Base-by-base conservation (phyloP, 2,888 invertebrate genomes). In the Lomographa bimaculata region DNA sequence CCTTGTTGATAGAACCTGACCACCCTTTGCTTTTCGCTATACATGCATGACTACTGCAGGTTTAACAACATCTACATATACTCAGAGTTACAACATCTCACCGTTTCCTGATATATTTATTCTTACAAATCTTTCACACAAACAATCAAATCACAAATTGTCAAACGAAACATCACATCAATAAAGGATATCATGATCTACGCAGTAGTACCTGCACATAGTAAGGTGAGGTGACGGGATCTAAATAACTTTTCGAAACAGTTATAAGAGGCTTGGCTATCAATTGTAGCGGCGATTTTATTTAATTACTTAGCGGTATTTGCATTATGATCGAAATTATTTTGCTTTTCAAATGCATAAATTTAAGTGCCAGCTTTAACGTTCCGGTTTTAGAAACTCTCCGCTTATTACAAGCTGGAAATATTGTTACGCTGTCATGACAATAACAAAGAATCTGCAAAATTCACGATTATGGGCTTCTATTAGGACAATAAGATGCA, bases 1-100 rank as follows among this genome's bases (percentile, higher is more conserved):
- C 36, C 30, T 37, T 46, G 8, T 36, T 28, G 24, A 39, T 50
- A 45, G 44, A 48, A 24, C 33, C 25, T 29, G 27, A 36, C 18
- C 42, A 34, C 27, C 45, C 47, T 50, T 49, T 54, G 50, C 46
- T 54, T 57, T 52, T 54, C 51, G 54, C 52, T 56, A 50, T 50
- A 45, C 44, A 45, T 50, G 54, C 54, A 54, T 54, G 54, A 25
- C 14, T 33, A 34, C 33, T 32, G 24, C 42, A 35, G 24, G 32
- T 3, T 14, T 30, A 36, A 35, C 16, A 16, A 33, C 26, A 33
- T 32, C 28, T 25, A 45, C 34, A 35, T 17, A 35, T 21, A 17
- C 20, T n/a, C 18, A 21, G n/a, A 17, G 10, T 18, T 14, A 14
- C 7, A 32, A 23, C 23, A 12, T 23, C 23, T 26, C 24, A 34